Evolutionary conservation across 2,888 invertebrate genomes (phyloP), one percentile per base, ranked within the genome.

Genomic region (Rhingia rostrata): DNA sequence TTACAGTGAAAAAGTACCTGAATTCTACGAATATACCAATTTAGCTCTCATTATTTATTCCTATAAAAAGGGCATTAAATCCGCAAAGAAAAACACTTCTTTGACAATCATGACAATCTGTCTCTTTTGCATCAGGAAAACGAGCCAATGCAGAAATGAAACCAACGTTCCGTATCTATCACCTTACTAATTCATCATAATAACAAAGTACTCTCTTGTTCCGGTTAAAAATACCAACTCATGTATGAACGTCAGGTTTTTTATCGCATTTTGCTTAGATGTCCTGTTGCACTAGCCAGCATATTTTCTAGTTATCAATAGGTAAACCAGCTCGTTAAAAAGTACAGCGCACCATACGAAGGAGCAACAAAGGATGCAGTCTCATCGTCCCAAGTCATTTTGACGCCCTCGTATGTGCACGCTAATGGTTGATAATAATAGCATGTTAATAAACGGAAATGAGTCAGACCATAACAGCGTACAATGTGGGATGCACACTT

Each of bases 401-500:
- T 10, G 32, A 66, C 39, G 56, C 47, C 32, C 32, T 47, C 30
- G 22, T 5, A 4, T 45, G 45, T 73, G n/a, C 10, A 32, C 22
- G 35, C 37, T 53, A 74, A 47, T 64, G 74, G 74, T 22, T 35
- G 60, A 51, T 60, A 66, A 53, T 12, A 49, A 41, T 66, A 45
- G 49, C 47, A 60, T 64, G 64, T 64, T 74, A 74, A 74, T 67
- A 66, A 75, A 51, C 51, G 66, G 58, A 73, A 73, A 53, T 73
- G 43, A 51, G 58, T 66, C 33, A 39, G 47, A 64, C 56, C 56
- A 58, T 32, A 66, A 74, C 64, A 35, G 30, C 45, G 43, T 61
- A 12, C 14, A 51, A 12, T 47, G 54, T 43, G 7, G 32, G 0
- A 0, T 33, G 60, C 51, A 4, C 3, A 0, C 0, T 7, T 3